Evolutionary conservation across 2,797 vertebrate species (phyloP), one percentile per base, ranked within the genome.

Genomic region (Myioborus miniatus): DNA sequence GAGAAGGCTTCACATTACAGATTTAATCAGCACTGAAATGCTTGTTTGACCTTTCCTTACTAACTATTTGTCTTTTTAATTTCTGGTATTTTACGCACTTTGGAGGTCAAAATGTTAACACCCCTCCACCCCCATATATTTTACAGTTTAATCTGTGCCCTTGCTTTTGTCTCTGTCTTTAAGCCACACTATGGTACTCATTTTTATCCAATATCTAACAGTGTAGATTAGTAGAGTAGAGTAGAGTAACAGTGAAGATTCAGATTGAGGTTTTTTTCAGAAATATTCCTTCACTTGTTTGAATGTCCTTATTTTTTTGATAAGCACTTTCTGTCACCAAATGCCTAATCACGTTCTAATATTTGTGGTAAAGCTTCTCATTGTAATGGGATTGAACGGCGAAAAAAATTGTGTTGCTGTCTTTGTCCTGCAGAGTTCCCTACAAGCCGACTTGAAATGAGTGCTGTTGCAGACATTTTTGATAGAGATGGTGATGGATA

Each of bases 401-500:
- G 2, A n/a, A n/a, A 79, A 62, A 30, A 14, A 3, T 47, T 47
- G n/a, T 83, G 27, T 59, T 53, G 19, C 8, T 90, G 29, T 76
- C 84, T 78, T 62, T 86, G 53, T 39, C 76, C 81, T 84, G 55
- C 64, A 99, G 99, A 99, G 97, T 99, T 99, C 96, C 99, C 99
- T 11, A 99, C 99, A 80, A 99, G 99, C 60, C 98, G 99, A 13
- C 97, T 99, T 95, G 99, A 99, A 97, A 99, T 99, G 99, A 99
- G 99, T 22, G 99, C 99, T 0, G 99, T 99, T 49, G 99, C 99
- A 15, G 99, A 99, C 96, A 99, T 99, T 93, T 99, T 99, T 93
- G 99, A 99, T 97, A 98, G 99, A 93, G 99, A 99, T 43, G 99
- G 99, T 3, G 99, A 99, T 55, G 99, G 99, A n/a, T 99, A 99